Conservation (phyloP, 2,797 vertebrate genomes). For the Gymnoscopelus microlampas region DNA sequence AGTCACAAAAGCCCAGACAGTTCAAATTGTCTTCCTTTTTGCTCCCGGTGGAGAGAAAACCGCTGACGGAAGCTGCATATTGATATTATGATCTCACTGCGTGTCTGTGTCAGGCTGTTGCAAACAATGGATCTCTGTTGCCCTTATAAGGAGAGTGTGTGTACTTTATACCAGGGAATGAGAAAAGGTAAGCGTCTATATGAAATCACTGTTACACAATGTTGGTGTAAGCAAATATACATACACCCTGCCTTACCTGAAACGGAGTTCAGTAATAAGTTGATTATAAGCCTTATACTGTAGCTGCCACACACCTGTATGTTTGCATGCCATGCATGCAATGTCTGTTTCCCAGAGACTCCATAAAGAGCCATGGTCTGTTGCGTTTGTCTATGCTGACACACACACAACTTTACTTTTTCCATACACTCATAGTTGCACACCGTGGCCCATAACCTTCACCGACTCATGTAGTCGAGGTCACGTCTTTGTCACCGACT, state of each 20-base stretch:
- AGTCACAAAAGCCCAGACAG: constrained; percentile 34
- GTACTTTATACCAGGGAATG: not conserved
- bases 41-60: constrained; percentile 35
- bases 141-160: constrained; percentile 3
- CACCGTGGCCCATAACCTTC: not conserved
- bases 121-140: constrained; percentile 26
- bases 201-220: constrained; percentile 12
- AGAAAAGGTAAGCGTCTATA: constrained; percentile 5
- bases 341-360: no score
- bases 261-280: constrained; percentile 41
- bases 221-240: constrained; percentile 23
- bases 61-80: constrained; percentile 45
- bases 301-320: not conserved
- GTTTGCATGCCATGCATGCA: not conserved
- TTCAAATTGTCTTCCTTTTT: constrained; percentile 11
- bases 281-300: constrained; percentile 27
- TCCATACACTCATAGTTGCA: not conserved
- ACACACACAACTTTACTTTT: no score
- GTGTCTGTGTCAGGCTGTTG: constrained; percentile 9
- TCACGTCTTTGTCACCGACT: no score
- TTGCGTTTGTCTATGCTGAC: no score
- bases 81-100: constrained; percentile 39
- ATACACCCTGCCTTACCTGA: constrained; percentile 42
- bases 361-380: no score
- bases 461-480: not conserved